Conservation (phyloP, 2,888 invertebrate genomes). For the Kuschelorhynchus macadamiae region DNA sequence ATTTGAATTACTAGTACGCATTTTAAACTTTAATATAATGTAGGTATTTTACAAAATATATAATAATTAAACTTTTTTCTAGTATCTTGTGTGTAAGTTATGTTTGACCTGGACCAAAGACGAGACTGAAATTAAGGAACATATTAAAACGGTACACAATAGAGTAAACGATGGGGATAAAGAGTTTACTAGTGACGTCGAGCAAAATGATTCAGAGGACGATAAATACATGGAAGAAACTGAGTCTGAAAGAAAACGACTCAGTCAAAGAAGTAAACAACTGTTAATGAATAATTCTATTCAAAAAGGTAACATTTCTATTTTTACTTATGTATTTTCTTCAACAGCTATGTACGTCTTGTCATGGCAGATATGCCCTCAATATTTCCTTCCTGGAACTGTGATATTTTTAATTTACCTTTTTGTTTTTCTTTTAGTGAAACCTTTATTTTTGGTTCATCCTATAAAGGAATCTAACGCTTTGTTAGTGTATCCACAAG, state of each 20-base stretch:
- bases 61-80: too few relatives aligned
- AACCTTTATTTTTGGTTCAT: slow-evolving; percentile 50
- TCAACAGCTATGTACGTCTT: too few relatives aligned
- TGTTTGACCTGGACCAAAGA: slow-evolving; percentile 58
- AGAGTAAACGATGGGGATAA: slow-evolving; percentile 14
- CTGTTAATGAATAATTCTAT: neutral
- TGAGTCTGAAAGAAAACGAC: slow-evolving; percentile 30
- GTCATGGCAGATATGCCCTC: too few relatives aligned
- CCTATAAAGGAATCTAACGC: slow-evolving; percentile 16
- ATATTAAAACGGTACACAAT: slow-evolving; percentile 55
- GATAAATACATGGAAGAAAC: slow-evolving; percentile 45
- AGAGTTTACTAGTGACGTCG: slow-evolving; percentile 28
- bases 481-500: slow-evolving; percentile 48
- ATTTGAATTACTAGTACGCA: too few relatives aligned
- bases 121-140: slow-evolving; percentile 56
- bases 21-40: too few relatives aligned
- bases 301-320: too few relatives aligned
- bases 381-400: too few relatives aligned
- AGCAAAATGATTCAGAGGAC: too few relatives aligned
- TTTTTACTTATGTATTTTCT: too few relatives aligned
- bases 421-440: slow-evolving; percentile 49
- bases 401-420: too few relatives aligned
- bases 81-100: slow-evolving; percentile 62
- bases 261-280: slow-evolving; percentile 33
- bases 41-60: too few relatives aligned